A percentile compares a stretch with the other conserved stretches of the same genome.
phyloP scores from a whole-genome alignment of 2,888 invertebrate genomes.

The Conchocele bisecta region DNA sequence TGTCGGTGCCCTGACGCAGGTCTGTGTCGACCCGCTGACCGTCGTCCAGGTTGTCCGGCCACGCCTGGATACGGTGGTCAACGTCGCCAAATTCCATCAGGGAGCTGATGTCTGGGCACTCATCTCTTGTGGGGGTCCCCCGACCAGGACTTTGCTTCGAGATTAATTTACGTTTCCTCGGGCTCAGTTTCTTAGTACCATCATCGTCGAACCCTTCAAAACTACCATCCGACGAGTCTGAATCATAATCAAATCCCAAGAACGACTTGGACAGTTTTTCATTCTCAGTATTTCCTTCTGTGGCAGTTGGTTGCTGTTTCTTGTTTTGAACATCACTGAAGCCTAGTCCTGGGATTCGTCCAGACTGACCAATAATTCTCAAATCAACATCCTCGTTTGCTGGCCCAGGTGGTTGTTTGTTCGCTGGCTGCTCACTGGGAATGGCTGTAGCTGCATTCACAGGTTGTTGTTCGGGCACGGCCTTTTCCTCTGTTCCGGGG shows the following conservation, averaged over 20 bases:
- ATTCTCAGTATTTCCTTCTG: conserved; percentile 13
- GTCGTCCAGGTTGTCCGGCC: not conserved
- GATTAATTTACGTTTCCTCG: conserved; percentile 50
- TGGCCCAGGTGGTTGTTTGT: no score
- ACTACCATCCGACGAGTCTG: conserved; percentile 58
- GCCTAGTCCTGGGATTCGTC: no score
- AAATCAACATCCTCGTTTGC: no score
- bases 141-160: conserved; percentile 2
- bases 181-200: conserved; percentile 54
- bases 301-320: not conserved
- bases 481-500: not conserved
- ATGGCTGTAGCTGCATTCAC: not conserved
- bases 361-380: no score
- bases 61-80: conserved; percentile 14
- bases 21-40: no score
- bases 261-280: conserved; percentile 52
- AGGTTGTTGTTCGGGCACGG: not conserved
- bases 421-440: no score
- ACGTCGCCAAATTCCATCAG: conserved; percentile 41
- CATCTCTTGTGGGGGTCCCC: no score
- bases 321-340: no score
- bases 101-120: not conserved
- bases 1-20: no score
- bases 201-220: conserved; percentile 62
- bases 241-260: conserved; percentile 67